Percentiles rank a stretch among this genome's conserved stretches.
Evolutionary conservation across 2,797 vertebrate genomes (phyloP).

Genomic region (Alcedo quadribrachys): DNA sequence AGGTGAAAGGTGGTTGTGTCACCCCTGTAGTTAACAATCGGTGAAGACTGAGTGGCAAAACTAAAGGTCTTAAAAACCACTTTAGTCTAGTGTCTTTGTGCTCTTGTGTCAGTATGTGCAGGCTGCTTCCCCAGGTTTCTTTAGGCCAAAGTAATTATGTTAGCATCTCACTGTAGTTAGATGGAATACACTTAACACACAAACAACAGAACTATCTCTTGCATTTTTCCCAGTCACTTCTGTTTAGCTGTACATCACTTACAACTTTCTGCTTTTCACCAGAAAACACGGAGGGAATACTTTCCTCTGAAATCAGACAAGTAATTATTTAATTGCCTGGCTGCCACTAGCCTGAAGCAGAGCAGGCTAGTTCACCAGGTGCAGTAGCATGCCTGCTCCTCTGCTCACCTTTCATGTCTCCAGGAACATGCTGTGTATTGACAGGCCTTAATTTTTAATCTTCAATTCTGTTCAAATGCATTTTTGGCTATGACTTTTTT

Average conservation of each 20-base stretch:
- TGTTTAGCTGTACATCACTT: background rate
- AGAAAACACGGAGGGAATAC: background rate
- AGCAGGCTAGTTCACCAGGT: background rate
- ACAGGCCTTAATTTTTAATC: background rate
- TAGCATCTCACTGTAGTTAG: background rate
- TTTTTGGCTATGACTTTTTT: background rate
- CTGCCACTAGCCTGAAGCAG: background rate
- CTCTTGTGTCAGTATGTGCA: background rate
- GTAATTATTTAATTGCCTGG: background rate
- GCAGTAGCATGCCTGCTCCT: background rate
- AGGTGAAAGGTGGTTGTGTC: background rate
- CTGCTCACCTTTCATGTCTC: background rate
- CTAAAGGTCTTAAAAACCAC: background rate
- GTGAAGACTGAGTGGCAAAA: background rate
- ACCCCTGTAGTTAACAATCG: background rate
- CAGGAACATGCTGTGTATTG: background rate
- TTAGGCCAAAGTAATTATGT: background rate
- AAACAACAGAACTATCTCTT: background rate
- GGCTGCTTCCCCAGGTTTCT: background rate
- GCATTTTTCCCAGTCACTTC: background rate
- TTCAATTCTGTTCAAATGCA: background rate
- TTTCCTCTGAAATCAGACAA: background rate
- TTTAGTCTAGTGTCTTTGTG: background rate
- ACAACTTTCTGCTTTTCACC: background rate
- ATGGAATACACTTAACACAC: background rate